A percentile compares a stretch with the other conserved stretches of the same genome.
Conservation (phyloP, 2,888 invertebrate genomes). For the Brachypalpus laphriformis region DNA sequence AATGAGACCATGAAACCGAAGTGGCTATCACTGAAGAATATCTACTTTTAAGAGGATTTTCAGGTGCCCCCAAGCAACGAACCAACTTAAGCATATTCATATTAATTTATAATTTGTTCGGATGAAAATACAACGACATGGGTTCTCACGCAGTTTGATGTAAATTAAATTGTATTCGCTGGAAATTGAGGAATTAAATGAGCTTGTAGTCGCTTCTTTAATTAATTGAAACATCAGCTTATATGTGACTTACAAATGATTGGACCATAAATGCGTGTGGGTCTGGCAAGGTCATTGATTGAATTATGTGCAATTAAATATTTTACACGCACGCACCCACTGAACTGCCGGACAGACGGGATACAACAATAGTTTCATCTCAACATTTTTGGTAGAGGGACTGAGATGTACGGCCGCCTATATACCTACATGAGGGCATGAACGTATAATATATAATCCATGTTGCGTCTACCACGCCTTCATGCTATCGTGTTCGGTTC, state of each 20-base stretch:
- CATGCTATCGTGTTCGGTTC: too few species aligned
- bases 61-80: neutral
- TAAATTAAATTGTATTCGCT: neutral
- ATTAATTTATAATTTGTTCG: slow-evolving; percentile 21
- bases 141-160: slow-evolving; percentile 23
- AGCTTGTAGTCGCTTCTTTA: neutral
- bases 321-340: neutral
- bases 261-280: neutral
- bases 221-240: slow-evolving; percentile 44
- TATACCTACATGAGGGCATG: too few species aligned
- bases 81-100: neutral
- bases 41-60: slow-evolving; percentile 34
- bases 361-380: too few species aligned
- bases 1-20: slow-evolving; percentile 46
- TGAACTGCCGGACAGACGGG: too few species aligned
- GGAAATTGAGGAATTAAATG: slow-evolving; percentile 9
- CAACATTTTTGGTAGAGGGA: too few species aligned
- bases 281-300: slow-evolving; percentile 11
- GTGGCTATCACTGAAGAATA: slow-evolving; percentile 8
- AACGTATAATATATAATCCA: too few species aligned
- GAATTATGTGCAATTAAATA: neutral
- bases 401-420: too few species aligned
- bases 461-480: too few species aligned
- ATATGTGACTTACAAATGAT: neutral
- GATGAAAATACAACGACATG: slow-evolving; percentile 15